Percentiles rank a stretch among this genome's conserved stretches.
These are phyloP conservation scores for Heteractis magnifica DNA, from an alignment of 92 coral and sea anemone species.

Conservation along the genomic window DNA sequence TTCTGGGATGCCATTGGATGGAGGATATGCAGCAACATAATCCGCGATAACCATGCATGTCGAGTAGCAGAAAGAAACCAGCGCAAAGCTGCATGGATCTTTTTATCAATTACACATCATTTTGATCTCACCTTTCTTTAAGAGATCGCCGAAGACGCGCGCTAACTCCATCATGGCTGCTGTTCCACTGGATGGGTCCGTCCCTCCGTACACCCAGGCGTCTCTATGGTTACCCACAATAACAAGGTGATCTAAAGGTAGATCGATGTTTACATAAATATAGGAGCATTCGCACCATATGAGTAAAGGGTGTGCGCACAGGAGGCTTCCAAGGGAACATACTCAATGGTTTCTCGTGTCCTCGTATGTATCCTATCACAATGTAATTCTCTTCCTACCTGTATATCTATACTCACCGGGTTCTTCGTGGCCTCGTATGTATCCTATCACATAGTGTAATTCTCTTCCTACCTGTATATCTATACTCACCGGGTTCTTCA, in stretches of 20 bases:
- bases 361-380: constrained; percentile 51
- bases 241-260: constrained; percentile 52
- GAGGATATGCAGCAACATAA: too few species aligned
- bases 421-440: constrained; percentile 45
- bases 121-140: constrained; percentile 25
- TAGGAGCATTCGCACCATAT: too few species aligned
- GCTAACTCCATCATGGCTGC: constrained; percentile 72
- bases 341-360: constrained; percentile 52
- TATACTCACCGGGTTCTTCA: constrained; percentile 58
- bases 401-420: constrained; percentile 39
- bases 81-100: not conserved
- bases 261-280: not conserved
- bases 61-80: too few species aligned
- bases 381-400: not conserved
- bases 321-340: not conserved
- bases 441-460: constrained; percentile 43
- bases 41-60: too few species aligned
- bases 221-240: constrained; percentile 75
- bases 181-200: constrained; percentile 77
- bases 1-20: too few species aligned
- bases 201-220: constrained; percentile 73
- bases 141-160: constrained; percentile 44
- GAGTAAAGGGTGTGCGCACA: not conserved
- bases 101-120: not conserved
- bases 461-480: constrained; percentile 7